Evolutionary conservation across 2,888 invertebrate genomes (phyloP).

Genomic region (Anagyrus pseudococci): DNA sequence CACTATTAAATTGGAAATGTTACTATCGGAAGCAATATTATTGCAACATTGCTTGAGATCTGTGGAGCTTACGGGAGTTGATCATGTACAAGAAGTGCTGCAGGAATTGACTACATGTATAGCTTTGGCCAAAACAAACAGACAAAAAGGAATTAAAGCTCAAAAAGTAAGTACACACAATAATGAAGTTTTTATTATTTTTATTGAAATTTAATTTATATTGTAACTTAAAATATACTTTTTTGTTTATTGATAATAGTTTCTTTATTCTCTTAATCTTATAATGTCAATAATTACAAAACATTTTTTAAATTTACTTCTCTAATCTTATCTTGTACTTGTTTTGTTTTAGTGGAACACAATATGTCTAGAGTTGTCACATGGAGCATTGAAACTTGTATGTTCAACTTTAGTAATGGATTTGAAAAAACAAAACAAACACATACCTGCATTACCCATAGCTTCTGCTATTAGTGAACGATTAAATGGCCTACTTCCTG

Average conservation of each 20-base stretch:
- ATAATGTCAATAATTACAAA: slow-evolving; percentile 10
- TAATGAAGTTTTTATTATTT: too few species aligned
- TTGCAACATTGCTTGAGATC: slow-evolving; percentile 81
- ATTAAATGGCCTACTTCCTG: slow-evolving; percentile 76
- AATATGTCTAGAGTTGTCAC: slow-evolving; percentile 81
- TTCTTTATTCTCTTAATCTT: slow-evolving; percentile 1
- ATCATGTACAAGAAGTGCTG: slow-evolving; percentile 78
- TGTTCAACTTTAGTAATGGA: slow-evolving; percentile 82
- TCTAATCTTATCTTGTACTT: slow-evolving; percentile 47
- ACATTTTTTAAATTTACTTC: background rate
- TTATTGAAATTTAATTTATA: too few species aligned
- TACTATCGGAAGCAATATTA: slow-evolving; percentile 86
- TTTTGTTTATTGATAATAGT: too few species aligned
- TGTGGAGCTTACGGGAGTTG: slow-evolving; percentile 76
- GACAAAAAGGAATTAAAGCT: slow-evolving; percentile 86
- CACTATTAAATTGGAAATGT: slow-evolving; percentile 81
- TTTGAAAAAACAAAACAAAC: slow-evolving; percentile 80
- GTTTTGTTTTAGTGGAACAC: slow-evolving; percentile 84
- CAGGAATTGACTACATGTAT: slow-evolving; percentile 81
- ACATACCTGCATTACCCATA: slow-evolving; percentile 85
- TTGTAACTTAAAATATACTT: too few species aligned
- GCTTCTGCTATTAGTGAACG: slow-evolving; percentile 90
- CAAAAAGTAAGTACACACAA: slow-evolving; percentile 72
- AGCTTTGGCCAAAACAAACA: slow-evolving; percentile 72
- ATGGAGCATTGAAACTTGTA: slow-evolving; percentile 79